Evolutionary conservation across 2,113 vertebrate genomes (phyloP).

Genomic region (Sebastes fasciatus): DNA sequence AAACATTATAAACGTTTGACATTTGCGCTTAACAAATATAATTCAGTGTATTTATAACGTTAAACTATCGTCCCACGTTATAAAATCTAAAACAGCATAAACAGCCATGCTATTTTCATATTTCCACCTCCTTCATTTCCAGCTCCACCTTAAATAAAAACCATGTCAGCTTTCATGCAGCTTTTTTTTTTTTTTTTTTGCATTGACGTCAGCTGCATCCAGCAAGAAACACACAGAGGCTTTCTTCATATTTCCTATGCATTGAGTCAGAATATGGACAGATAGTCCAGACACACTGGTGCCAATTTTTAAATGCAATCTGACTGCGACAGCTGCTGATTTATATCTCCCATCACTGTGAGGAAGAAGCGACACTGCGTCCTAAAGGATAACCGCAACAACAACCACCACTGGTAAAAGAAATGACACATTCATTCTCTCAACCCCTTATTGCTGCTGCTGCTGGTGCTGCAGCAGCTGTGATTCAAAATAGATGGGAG

Average conservation of each 20-base stretch:
- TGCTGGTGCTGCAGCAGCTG: constrained; percentile 49
- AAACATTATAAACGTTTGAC: not conserved
- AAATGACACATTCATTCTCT: constrained; percentile 47
- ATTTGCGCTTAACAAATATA: rapidly evolving
- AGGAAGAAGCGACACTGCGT: constrained; percentile 46
- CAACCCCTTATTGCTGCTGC: constrained; percentile 13
- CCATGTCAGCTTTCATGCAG: constrained; percentile 76
- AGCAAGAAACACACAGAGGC: constrained; percentile 69
- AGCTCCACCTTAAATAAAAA: constrained; percentile 81
- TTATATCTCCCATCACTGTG: constrained; percentile 34
- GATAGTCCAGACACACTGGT: constrained; percentile 31
- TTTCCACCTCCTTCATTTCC: not conserved
- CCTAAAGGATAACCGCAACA: constrained; percentile 59
- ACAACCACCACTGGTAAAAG: constrained; percentile 69
- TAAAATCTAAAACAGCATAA: not conserved
- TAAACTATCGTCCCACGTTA: rapidly evolving
- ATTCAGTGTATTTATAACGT: rapidly evolving
- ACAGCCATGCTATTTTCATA: rapidly evolving
- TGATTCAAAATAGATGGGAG: constrained; percentile 52
- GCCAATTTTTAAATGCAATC: constrained; percentile 16
- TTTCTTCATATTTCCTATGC: constrained; percentile 72
- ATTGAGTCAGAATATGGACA: constrained; percentile 64
- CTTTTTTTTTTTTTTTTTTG: constrained; percentile 64
- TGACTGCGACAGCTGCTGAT: constrained; percentile 62
- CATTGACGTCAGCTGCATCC: constrained; percentile 85